Evolutionary conservation across 2,113 vertebrate genomes (phyloP).

Genomic region (Eptesicus fuscus): DNA sequence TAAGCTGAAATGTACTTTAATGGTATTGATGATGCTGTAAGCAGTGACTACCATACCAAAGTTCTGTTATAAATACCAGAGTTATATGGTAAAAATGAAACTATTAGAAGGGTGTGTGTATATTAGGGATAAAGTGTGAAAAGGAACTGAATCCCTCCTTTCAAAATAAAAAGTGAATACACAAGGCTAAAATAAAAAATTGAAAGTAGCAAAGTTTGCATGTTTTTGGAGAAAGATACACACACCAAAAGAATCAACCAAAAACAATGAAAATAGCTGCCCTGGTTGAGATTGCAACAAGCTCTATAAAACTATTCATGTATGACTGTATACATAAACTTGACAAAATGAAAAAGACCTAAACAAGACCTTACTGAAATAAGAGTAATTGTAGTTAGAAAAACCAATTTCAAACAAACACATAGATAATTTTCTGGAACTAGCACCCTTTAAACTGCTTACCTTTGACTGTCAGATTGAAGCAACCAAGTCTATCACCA

Average conservation of each 20-base stretch:
- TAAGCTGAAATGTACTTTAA: background rate
- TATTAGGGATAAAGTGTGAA: background rate
- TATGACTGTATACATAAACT: background rate
- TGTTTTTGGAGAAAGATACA: background rate
- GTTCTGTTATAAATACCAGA: background rate
- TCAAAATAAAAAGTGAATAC: background rate
- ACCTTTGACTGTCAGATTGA: conserved; percentile 90
- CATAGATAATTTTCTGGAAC: background rate
- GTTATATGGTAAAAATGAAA: background rate
- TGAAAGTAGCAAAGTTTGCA: background rate
- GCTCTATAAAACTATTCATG: background rate
- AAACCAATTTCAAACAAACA: background rate
- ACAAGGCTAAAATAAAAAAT: background rate
- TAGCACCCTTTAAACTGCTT: background rate
- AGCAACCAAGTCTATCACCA: conserved; percentile 88
- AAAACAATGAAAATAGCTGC: background rate
- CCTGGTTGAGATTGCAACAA: background rate
- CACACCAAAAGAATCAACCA: background rate
- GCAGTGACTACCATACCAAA: background rate
- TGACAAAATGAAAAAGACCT: background rate
- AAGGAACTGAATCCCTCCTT: background rate
- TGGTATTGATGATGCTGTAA: background rate
- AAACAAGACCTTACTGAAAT: background rate
- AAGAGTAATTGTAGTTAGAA: background rate
- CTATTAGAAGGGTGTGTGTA: background rate